A percentile compares a stretch with the other conserved stretches of the same genome.
Evolutionary conservation across 2,113 vertebrate genomes (phyloP).

Genomic region (Pseudorasbora parva): DNA sequence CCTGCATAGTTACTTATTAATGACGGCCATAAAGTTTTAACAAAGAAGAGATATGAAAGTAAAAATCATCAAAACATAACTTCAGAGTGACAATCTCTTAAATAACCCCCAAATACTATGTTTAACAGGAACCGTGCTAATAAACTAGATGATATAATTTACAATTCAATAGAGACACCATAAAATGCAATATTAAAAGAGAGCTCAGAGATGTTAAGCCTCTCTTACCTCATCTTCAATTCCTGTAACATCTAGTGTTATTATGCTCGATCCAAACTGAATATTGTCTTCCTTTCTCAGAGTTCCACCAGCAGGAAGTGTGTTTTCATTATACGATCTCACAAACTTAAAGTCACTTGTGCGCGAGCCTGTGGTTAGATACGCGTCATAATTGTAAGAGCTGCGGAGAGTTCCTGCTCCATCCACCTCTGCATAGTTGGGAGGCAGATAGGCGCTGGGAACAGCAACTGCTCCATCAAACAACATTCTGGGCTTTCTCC

Average conservation of each 20-base stretch:
- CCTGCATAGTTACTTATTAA: too few relatives aligned
- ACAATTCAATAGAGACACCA: too few relatives aligned
- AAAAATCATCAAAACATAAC: too few relatives aligned
- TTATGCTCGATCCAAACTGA: not conserved
- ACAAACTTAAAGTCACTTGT: constrained; percentile 65
- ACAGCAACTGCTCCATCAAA: constrained; percentile 57
- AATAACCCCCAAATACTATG: too few relatives aligned
- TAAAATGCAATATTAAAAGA: not conserved
- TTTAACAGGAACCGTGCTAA: too few relatives aligned
- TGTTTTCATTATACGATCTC: constrained; percentile 56
- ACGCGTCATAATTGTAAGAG: constrained; percentile 60
- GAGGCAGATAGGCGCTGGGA: constrained; percentile 58
- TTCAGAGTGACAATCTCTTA: too few relatives aligned
- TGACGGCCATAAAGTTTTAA: too few relatives aligned
- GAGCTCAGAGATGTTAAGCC: not conserved
- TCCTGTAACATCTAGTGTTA: constrained; percentile 37
- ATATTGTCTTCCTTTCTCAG: constrained; percentile 16
- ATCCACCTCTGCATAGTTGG: constrained; percentile 60
- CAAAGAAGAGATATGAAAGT: too few relatives aligned
- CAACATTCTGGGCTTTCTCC: constrained; percentile 59
- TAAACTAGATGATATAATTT: too few relatives aligned
- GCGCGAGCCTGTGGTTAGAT: constrained; percentile 58
- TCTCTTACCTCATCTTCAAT: constrained; percentile 35
- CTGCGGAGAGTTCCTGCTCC: constrained; percentile 58
- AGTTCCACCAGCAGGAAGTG: constrained; percentile 52